Conservation (phyloP, 2,113 vertebrate genomes). For the Syrrhaptes paradoxus region DNA sequence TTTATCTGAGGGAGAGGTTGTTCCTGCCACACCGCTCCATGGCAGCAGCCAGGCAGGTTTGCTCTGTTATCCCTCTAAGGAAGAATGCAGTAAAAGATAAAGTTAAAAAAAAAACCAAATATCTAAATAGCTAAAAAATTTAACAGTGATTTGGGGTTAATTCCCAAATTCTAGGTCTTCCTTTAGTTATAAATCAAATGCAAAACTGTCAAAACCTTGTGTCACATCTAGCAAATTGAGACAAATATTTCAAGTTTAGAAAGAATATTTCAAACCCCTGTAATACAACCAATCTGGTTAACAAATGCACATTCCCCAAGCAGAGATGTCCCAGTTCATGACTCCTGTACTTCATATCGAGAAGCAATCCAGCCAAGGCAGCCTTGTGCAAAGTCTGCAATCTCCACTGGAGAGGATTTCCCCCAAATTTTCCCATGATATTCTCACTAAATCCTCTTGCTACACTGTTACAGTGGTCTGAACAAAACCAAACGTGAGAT, state of each 20-base stretch:
- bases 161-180: not conserved
- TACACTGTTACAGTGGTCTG: not conserved
- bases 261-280: slow-evolving; percentile 11
- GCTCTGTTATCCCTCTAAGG: not conserved
- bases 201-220: slow-evolving; percentile 6
- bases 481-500: not conserved
- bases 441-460: not conserved
- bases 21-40: not conserved
- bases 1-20: not conserved
- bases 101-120: rapidly evolving
- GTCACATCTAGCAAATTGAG: not conserved
- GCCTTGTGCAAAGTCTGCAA: not conserved
- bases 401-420: not conserved
- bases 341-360: not conserved
- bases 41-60: not conserved
- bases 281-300: not conserved
- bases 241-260: not conserved
- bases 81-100: not conserved
- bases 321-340: not conserved
- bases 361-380: not conserved
- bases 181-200: not conserved
- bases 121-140: not conserved
- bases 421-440: not conserved
- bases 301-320: not conserved
- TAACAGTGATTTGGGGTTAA: not conserved